Evolutionary conservation across 2,113 vertebrate genomes (phyloP), one percentile per base, ranked within the genome.

Genomic region (Phainopepla nitens): DNA sequence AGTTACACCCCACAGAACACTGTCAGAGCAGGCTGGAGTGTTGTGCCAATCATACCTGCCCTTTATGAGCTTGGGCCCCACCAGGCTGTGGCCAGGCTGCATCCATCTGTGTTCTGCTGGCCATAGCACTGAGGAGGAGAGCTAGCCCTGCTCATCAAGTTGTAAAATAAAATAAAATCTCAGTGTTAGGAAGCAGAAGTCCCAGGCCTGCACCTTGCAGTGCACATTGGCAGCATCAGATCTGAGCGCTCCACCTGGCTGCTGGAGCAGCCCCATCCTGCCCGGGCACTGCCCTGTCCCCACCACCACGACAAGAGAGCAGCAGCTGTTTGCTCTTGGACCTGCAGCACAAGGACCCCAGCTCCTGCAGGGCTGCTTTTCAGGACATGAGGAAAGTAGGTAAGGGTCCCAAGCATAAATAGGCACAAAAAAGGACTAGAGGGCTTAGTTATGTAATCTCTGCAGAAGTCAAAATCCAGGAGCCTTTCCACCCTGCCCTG

Each of bases 161-260:
- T 41, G 31, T 19, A 35, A 65, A 73, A 53, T 19, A 35, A 65
- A 73, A 53, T 10, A 35, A 36, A 60, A 53, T 7, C 29, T 35
- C 64, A 29, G 11, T 6, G 11, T 45, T 21, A 50, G 78, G 29
- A 58, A 11, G 20, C 24, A 50, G 21, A 15, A 65, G 47, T 36
- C 31, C 49, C 50, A n/a, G 58, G 36, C 25, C 45, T 25, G 9
- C 8, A n/a, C 42, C 23, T 53, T 8, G 2, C 3, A 24, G 31
- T 5, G 11, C 60, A 7, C 33, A 5, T 0, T 4, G 2, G 24
- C 58, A 82, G 58, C 29, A 36, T 4, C 25, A 49, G 35, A 28
- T 7, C 10, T 27, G 22, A 49, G 0, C 42, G 11, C n/a, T 11
- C 0, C 1, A 0, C 51, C 36, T 18, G 5, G 60, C 64, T 73